Evolutionary conservation across 2,888 invertebrate genomes (phyloP), one percentile per base, ranked within the genome.

Genomic region (Alsophila aescularia): DNA sequence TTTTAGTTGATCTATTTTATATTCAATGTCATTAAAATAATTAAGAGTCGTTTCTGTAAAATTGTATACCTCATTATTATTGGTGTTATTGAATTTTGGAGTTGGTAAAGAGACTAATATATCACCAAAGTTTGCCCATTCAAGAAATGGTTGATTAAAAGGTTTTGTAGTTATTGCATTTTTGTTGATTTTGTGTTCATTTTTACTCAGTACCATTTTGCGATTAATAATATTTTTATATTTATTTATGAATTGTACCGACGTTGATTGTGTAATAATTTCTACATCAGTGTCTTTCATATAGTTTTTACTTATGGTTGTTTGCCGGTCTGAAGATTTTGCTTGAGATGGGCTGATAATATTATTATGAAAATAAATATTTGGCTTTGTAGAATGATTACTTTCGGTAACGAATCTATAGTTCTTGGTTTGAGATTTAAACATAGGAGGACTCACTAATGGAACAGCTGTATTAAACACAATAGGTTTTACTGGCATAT

Each of bases 1-100:
- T 31, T 15, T 39, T 35, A 31, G 9, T 27, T 41, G 4, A 6
- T 40, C 31, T 12, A 29, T 27, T 40, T 31, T 34, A 12, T 27
- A 8, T 31, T 53, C 40, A 12, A 35, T 14, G 16, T 32, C 15
- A 16, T 21, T 21, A 14, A 59, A 29, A 40, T 45, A 21, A 40
- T 45, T 61, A 6, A 60, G 27, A 53, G 70, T 74, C 8, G 56
- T 65, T 65, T 70, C 72, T 7, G 24, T 6, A 24, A 24, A 5
- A 24, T 24, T 24, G 2, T 24, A n/a, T 24, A 7, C 2, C 2
- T 24, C 7, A 6, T 21, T 21, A 21, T 21, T 7, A 5, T 2
- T 24, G 7, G 2, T 24, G 8, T 24, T 24, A 7, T 7, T 24
- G 7, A 7, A 7, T 24, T 24, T 24, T 24, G 24, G 24, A 24